These are phyloP conservation scores for Artibeus lituratus DNA, from an alignment of 2,797 vertebrate genomes.

Conservation along the genomic window DNA sequence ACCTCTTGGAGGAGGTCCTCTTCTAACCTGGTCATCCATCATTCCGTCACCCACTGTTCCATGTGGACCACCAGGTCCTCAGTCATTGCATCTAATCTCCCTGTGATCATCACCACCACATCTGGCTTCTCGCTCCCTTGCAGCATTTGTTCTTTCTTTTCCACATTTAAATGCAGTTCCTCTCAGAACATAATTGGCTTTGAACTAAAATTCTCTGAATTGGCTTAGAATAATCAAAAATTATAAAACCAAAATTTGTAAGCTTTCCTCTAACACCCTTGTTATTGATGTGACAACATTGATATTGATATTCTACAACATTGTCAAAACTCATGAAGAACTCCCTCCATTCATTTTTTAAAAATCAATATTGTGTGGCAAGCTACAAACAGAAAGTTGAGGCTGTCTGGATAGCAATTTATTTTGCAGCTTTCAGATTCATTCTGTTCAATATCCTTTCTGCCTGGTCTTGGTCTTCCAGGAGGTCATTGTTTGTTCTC, in stretches of 20 bases:
- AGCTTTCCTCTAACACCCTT: conserved; percentile 97
- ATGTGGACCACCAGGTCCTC: conserved; percentile 89
- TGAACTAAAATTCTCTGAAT: conserved; percentile 96
- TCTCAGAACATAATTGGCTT: conserved; percentile 99
- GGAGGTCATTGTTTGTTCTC: conserved; percentile 91
- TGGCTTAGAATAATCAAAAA: conserved; percentile 96
- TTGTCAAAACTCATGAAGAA: conserved; percentile 99
- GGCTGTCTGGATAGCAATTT: conserved; percentile 95
- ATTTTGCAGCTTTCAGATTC: conserved; percentile 92
- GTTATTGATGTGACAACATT: conserved; percentile 98
- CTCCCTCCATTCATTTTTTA: conserved; percentile 96
- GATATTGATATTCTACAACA: conserved; percentile 97
- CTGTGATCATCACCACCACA: conserved; percentile 87
- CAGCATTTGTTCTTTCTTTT: conserved; percentile 95
- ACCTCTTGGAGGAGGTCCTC: conserved; percentile 91
- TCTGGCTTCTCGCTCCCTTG: conserved; percentile 92
- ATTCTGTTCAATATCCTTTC: conserved; percentile 90
- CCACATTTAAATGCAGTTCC: conserved; percentile 97
- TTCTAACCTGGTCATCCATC: conserved; percentile 92
- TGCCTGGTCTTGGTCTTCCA: conserved; percentile 91
- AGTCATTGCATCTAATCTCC: conserved; percentile 89
- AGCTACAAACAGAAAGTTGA: conserved; percentile 98
- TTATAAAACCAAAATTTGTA: conserved; percentile 98
- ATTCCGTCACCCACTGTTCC: conserved; percentile 91
- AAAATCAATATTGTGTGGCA: conserved; percentile 97